Conservation (phyloP, 2,888 invertebrate genomes). For the Xanthorhoe spadicearia region DNA sequence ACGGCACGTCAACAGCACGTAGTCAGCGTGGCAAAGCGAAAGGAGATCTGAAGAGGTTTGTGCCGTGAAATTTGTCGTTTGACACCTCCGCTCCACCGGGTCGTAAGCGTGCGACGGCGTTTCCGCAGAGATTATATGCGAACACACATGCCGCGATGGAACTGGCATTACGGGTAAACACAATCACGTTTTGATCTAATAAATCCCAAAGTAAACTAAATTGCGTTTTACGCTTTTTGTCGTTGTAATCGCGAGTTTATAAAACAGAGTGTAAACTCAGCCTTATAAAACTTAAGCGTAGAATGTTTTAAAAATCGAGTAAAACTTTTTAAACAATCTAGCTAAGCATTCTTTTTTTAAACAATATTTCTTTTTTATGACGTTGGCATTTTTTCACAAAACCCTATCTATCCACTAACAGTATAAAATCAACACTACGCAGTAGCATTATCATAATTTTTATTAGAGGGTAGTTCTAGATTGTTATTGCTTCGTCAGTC, state of each 20-base stretch:
- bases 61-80: constrained; percentile 72
- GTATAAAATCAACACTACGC: background rate
- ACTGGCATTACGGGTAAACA: constrained; percentile 52
- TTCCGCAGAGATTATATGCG: constrained; percentile 65
- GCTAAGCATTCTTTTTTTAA: background rate
- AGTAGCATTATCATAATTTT: constrained; percentile 6
- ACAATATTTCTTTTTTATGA: background rate
- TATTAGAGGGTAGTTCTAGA: constrained; percentile 23
- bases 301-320: background rate
- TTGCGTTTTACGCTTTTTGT: constrained; percentile 28
- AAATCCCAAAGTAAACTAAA: constrained; percentile 39
- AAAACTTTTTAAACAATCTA: background rate
- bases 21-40: constrained; percentile 56
- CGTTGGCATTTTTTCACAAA: background rate
- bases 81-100: constrained; percentile 69
- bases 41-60: constrained; percentile 59
- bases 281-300: constrained; percentile 10
- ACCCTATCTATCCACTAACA: background rate
- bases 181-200: constrained; percentile 48
- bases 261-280: constrained; percentile 16
- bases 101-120: constrained; percentile 56
- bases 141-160: constrained; percentile 52
- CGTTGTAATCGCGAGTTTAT: constrained; percentile 17
- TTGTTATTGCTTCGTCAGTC: constrained; percentile 11
- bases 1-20: constrained; percentile 53